phyloP scores from a whole-genome alignment of 2,888 invertebrate genomes.

The Campoplex capitator region DNA sequence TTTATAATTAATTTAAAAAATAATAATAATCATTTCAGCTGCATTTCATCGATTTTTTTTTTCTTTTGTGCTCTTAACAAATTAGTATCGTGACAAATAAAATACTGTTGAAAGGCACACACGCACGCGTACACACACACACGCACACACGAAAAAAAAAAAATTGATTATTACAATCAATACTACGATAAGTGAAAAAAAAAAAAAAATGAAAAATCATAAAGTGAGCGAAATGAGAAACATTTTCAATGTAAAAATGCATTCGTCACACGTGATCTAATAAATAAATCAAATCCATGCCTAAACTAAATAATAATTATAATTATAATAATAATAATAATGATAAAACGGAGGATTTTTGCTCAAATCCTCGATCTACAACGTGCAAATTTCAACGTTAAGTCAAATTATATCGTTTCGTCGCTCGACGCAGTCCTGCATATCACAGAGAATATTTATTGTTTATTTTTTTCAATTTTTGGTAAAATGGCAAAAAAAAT shows the following conservation, averaged over 20 bases:
- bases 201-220: conserved; percentile 27
- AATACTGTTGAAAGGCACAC: conserved; percentile 57
- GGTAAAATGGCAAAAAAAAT: conserved; percentile 58
- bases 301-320: not conserved
- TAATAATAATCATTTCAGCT: conserved; percentile 39
- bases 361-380: conserved; percentile 42
- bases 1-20: not conserved
- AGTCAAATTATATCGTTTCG: conserved; percentile 5
- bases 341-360: conserved; percentile 13
- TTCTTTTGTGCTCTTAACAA: conserved; percentile 48
- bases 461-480: conserved; percentile 58
- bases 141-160: too few relatives aligned
- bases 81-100: conserved; percentile 58
- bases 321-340: conserved; percentile 9
- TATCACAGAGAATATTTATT: conserved; percentile 71
- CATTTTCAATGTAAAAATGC: conserved; percentile 19
- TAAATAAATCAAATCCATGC: conserved; percentile 55
- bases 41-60: conserved; percentile 36
- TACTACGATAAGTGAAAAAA: conserved; percentile 48
- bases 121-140: not conserved
- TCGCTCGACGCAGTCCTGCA: conserved; percentile 53
- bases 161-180: conserved; percentile 10
- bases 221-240: conserved; percentile 2
- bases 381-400: conserved; percentile 56
- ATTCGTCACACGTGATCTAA: conserved; percentile 40